Evolutionary conservation across 2,113 vertebrate species (phyloP).

Genomic region (Suncus etruscus): DNA sequence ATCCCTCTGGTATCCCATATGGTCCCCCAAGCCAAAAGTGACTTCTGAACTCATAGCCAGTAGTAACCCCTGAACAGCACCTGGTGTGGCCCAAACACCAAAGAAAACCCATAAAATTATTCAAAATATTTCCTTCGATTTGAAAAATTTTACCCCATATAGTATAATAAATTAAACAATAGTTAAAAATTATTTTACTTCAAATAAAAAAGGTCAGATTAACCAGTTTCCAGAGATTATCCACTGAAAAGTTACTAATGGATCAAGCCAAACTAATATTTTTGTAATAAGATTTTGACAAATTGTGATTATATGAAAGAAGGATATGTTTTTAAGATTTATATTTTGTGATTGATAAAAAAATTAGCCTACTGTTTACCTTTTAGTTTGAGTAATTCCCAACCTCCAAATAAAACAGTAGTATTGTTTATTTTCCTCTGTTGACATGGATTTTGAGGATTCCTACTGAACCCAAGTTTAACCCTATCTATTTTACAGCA

Average conservation of each 20-base stretch:
- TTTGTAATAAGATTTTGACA: background rate
- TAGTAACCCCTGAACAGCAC: too few relatives aligned
- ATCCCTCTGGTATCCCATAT: too few relatives aligned
- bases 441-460: background rate
- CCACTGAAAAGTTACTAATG: constrained; percentile 19
- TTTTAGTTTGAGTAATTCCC: background rate
- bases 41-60: too few relatives aligned
- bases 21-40: too few relatives aligned
- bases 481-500: background rate
- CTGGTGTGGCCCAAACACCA: too few relatives aligned
- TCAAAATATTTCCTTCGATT: constrained; percentile 71
- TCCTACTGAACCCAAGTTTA: background rate
- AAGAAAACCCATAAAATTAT: constrained; percentile 15
- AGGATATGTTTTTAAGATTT: background rate
- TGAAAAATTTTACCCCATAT: constrained; percentile 52
- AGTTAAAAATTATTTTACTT: constrained; percentile 44
- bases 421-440: background rate
- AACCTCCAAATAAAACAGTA: background rate
- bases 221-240: background rate
- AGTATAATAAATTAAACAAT: background rate
- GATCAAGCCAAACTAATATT: background rate
- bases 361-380: background rate
- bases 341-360: background rate
- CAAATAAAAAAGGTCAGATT: background rate
- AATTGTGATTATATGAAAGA: background rate